Conservation (phyloP, 2,797 vertebrate species). For the Darevskia mixta region DNA sequence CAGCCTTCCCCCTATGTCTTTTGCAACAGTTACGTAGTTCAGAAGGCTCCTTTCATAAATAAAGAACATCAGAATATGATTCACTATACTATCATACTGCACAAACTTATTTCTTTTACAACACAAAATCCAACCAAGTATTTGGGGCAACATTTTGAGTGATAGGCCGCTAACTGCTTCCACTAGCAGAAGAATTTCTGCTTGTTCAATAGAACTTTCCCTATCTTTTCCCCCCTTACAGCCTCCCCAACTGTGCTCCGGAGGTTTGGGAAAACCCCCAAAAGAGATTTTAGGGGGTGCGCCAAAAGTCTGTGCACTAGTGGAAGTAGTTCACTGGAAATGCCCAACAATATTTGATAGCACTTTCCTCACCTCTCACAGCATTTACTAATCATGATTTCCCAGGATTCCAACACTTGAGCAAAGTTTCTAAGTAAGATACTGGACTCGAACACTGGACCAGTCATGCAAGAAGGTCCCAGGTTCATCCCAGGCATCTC, state of each 20-base stretch:
- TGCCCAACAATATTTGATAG: too few relatives aligned
- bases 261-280: too few relatives aligned
- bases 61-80: not conserved
- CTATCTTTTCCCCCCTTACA: too few relatives aligned
- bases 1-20: not conserved
- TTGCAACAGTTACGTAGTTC: not conserved
- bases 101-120: not conserved
- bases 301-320: too few relatives aligned
- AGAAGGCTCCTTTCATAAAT: not conserved
- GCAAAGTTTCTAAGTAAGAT: not conserved
- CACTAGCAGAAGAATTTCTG: too few relatives aligned
- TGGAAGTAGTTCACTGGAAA: too few relatives aligned
- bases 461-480: not conserved
- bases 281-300: too few relatives aligned
- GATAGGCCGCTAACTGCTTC: not conserved
- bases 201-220: too few relatives aligned
- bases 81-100: not conserved
- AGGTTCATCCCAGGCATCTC: not conserved
- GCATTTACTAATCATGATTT: not conserved
- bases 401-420: not conserved
- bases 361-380: not conserved
- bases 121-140: not conserved
- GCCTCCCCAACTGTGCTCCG: too few relatives aligned
- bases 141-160: not conserved
- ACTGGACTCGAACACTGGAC: not conserved